Base-by-base conservation (phyloP, 2,797 vertebrate species). In the Enteromius radiatus region DNA sequence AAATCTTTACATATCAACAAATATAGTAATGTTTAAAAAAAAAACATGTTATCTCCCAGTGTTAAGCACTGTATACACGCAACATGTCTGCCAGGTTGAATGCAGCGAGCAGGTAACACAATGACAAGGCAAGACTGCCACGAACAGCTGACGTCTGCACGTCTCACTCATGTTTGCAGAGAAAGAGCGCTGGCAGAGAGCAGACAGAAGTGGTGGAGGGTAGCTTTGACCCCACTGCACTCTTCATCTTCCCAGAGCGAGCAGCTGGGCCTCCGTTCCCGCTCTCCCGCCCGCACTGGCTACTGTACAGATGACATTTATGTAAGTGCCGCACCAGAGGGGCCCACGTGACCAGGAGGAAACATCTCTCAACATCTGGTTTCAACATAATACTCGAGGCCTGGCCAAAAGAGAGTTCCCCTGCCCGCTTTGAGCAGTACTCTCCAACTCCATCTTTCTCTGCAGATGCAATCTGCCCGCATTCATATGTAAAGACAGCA, bases 251-350 rank as follows among this genome's bases (percentile, higher is more conserved):
- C 81, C 82, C 82, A 70, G 68, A 64, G 59, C 38, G 76, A 80
- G 65, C 78, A 82, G 80, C 80, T 87, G 84, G 73, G 65, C 69
- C 78, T 70, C 61, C 47, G 26, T 17, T 64, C 54, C 26, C 75
- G 64, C 82, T 78, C 76, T 86, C 68, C 81, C 82, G 75, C 43
- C 52, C 52, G 69, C 84, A 56, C 82, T 76, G 86, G 85, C 88
- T 90, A 90, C 89, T 83, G 87, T 90, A 89, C 88, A 88, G 87
- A 86, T 88, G 86, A 88, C 86, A 86, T 88, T 86, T 89, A 85
- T 89, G 88, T 86, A 89, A 88, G 86, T 82, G 75, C 81, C 63
- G 87, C 76, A 82, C 68, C 85, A 85, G 80, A 84, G 82, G 82
- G 77, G 65, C 56, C 76, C 85, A 88, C 82, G 84, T 87, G 89